phyloP scores from a whole-genome alignment of 2,797 vertebrate genomes.

The Buphagus erythrorhynchus region DNA sequence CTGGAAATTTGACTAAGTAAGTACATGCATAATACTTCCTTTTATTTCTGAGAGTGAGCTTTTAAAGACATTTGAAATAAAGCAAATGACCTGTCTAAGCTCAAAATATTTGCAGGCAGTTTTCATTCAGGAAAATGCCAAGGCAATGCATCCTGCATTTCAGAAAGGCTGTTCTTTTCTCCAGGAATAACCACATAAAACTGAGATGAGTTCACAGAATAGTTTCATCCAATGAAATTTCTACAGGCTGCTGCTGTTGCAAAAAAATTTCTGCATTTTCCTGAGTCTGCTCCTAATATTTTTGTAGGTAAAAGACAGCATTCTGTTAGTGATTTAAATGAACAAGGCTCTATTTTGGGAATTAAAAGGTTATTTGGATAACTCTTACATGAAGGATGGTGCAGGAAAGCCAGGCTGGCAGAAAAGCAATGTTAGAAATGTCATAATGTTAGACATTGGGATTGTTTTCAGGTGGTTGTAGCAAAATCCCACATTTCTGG shows the following conservation, averaged over 20 bases:
- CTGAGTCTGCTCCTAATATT: neutral
- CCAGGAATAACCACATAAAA: neutral
- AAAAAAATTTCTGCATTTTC: neutral
- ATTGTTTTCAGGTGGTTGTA: neutral
- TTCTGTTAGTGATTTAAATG: neutral
- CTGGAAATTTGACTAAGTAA: neutral
- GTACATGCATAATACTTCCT: neutral
- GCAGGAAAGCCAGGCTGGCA: neutral
- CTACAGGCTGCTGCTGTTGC: neutral
- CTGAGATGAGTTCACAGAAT: neutral
- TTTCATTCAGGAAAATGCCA: neutral
- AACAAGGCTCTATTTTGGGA: neutral
- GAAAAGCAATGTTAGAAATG: neutral
- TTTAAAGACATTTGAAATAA: neutral
- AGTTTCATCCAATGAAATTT: neutral
- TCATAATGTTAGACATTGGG: neutral
- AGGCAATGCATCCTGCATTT: neutral
- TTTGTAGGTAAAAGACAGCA: neutral
- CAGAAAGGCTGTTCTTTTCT: neutral
- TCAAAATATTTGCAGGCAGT: neutral
- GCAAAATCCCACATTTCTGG: neutral
- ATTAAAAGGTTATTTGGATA: neutral
- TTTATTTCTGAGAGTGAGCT: neutral
- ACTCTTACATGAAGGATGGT: neutral
- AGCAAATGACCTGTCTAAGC: neutral